phyloP scores from a whole-genome alignment of 2,113 vertebrate genomes.

The Macrotus californicus region DNA sequence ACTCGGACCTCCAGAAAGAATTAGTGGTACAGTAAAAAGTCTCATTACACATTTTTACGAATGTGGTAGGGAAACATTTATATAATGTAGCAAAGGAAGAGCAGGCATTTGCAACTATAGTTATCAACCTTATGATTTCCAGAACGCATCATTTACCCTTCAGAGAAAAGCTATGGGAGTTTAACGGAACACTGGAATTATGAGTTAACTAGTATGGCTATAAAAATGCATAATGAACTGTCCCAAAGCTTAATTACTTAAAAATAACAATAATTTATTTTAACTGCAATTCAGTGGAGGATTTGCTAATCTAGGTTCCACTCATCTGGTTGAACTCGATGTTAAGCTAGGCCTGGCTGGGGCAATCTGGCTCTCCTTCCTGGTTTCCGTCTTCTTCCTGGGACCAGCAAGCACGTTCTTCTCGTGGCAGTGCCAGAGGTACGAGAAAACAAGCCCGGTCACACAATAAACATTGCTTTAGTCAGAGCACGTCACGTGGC shows the following conservation, averaged over 20 bases:
- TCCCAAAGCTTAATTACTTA: not conserved
- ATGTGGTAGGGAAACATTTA: not conserved
- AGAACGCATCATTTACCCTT: not conserved
- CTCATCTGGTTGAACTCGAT: too few species aligned
- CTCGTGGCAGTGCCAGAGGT: not conserved
- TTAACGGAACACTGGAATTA: not conserved
- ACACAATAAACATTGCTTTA: not conserved
- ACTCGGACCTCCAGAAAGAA: constrained; percentile 38
- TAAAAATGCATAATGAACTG: not conserved
- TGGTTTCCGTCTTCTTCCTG: not conserved
- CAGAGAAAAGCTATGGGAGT: not conserved
- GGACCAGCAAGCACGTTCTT: not conserved
- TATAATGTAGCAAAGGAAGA: not conserved
- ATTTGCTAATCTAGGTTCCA: not conserved
- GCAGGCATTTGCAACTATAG: not conserved
- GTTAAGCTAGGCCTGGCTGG: not conserved
- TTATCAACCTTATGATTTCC: not conserved
- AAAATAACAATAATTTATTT: constrained; percentile 21
- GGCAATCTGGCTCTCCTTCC: not conserved
- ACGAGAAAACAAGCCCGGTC: not conserved
- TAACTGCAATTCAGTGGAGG: not conserved
- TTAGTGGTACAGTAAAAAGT: constrained; percentile 46
- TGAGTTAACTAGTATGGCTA: not conserved
- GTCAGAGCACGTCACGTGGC: not conserved
- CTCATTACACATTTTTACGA: not conserved